Conservation (phyloP, 2,113 vertebrate genomes). For the Myotis davidii region DNA sequence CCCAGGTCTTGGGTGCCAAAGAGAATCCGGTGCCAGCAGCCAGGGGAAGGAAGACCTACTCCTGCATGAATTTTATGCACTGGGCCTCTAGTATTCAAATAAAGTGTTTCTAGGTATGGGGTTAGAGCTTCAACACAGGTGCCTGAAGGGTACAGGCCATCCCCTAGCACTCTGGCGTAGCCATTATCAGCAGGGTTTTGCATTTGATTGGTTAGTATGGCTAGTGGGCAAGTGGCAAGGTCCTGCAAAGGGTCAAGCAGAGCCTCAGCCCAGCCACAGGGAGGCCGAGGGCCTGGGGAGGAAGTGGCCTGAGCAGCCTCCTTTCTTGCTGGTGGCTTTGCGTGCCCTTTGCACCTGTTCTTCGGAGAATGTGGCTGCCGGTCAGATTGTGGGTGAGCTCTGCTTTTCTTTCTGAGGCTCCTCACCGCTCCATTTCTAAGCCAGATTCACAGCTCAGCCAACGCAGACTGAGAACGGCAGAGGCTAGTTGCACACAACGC, state of each 20-base stretch:
- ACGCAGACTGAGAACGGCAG: neutral
- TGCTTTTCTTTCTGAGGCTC: neutral
- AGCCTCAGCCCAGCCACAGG: neutral
- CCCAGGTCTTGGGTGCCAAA: too few species aligned
- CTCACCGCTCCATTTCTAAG: neutral
- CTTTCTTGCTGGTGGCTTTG: neutral
- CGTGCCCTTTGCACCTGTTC: fast-evolving
- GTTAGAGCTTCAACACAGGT: too few species aligned
- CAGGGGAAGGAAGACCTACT: too few species aligned
- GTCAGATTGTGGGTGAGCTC: neutral
- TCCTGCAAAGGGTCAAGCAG: too few species aligned
- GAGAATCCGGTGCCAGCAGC: too few species aligned
- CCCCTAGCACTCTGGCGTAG: fast-evolving
- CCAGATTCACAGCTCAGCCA: fast-evolving
- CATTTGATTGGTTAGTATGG: too few species aligned
- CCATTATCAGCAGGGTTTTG: fast-evolving
- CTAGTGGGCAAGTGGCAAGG: neutral
- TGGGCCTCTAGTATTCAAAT: neutral
- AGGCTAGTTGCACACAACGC: fast-evolving
- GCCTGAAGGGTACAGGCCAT: neutral
- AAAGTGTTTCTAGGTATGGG: neutral
- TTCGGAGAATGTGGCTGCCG: fast-evolving
- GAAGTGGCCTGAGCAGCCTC: fast-evolving
- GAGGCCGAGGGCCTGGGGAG: neutral
- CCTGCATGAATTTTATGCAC: too few species aligned